Conservation (phyloP, 1,140 invertebrate species). For the Bombus sibiricus region DNA sequence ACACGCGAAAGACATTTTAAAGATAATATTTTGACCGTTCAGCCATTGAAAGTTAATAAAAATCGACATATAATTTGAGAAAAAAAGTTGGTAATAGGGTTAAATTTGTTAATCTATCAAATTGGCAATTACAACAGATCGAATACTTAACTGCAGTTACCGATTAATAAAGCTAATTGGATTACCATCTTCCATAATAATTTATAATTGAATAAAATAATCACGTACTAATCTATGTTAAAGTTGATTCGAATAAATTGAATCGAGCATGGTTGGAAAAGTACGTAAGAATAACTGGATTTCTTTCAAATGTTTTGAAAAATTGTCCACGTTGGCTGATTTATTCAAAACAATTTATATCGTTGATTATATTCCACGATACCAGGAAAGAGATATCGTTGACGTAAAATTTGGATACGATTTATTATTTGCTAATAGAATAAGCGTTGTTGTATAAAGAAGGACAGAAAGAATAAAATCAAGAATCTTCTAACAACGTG, state of each 20-base stretch:
- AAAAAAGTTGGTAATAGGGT: background rate
- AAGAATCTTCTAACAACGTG: too few species aligned
- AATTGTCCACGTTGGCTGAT: too few species aligned
- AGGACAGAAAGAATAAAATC: background rate
- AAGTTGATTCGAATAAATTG: too few species aligned
- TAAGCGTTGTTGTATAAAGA: background rate
- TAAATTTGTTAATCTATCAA: background rate
- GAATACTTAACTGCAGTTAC: background rate
- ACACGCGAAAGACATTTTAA: background rate
- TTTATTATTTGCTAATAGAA: too few species aligned
- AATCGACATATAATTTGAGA: background rate
- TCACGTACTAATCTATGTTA: too few species aligned
- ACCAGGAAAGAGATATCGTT: too few species aligned
- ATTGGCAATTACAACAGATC: background rate
- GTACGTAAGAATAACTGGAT: too few species aligned
- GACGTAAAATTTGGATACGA: too few species aligned
- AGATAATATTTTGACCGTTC: background rate
- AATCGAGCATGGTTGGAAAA: accelerated
- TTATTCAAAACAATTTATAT: too few species aligned
- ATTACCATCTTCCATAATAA: background rate
- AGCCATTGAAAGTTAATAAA: background rate
- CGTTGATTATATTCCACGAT: too few species aligned
- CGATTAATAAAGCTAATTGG: background rate
- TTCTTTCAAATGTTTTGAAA: too few species aligned
- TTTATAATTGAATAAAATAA: background rate